Base-by-base conservation (phyloP, 2,113 vertebrate genomes). In the Athene cunicularia region DNA sequence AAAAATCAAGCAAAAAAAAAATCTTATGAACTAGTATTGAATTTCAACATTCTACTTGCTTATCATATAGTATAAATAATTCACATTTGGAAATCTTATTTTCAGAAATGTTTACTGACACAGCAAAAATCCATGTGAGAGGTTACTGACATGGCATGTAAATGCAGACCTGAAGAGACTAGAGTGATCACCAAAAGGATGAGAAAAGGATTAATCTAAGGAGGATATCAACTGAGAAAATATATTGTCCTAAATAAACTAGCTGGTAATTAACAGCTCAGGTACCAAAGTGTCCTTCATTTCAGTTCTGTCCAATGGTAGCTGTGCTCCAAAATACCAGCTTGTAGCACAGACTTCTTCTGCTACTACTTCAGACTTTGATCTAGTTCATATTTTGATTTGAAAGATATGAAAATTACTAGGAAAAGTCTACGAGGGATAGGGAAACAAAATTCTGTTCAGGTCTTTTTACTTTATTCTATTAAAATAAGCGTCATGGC, bases 101-200 rank as follows among this genome's bases (percentile, higher is more conserved):
- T 98, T 98, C 98, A 97, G 97, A 98, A 98, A 98, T 99, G 98
- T 98, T 98, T 99, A 99, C 99, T 99, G 97, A 99, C 98, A 98
- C 93, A 97, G 98, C 97, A 91, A 75, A 90, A 88, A 97, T 95
- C 97, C 95, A 93, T 95, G 97, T 86, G 87, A 97, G 97, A 90
- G 98, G 98, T 98, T 98, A 98, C 96, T 97, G 97, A 60, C 85
- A 82, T 14, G 86, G 90, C 70, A 94, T 70, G 81, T 80, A 76
- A 90, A 83, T 72, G 76, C 89, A 77, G 83, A 89, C 33, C 45
- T 63, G 16, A 59, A 77, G 47, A 83, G 80, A 70, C 55, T 16
- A 3, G 20, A 63, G 41, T 5, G 66, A 88, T 90, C 64, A 64
- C 37, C 28, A 35, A 67, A 84, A 87, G 39, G 35, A 63, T 71